These are phyloP conservation scores for Meliscaeva auricollis DNA, from an alignment of 2,888 invertebrate species.

Conservation along the genomic window DNA sequence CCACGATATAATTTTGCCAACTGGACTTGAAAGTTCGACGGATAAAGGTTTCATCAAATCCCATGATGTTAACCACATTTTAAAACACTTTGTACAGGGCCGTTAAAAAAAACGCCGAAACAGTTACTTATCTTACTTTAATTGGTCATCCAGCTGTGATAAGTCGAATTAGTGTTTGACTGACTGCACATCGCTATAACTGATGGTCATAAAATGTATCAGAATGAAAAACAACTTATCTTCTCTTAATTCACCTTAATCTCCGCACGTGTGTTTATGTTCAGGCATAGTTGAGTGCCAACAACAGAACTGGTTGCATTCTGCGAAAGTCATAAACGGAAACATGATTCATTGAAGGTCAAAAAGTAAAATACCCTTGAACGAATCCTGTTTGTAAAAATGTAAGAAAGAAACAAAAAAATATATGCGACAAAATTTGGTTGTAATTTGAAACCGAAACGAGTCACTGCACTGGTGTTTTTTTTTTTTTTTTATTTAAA, in stretches of 20 bases:
- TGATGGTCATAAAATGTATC: no score
- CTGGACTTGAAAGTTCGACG: no score
- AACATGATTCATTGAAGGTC: slow-evolving; percentile 3
- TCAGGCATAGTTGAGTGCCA: not conserved
- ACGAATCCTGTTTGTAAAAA: not conserved
- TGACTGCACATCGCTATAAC: no score
- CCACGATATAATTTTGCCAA: no score
- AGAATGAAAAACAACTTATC: not conserved
- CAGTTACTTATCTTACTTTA: no score
- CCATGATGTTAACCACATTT: no score
- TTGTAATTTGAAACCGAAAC: not conserved
- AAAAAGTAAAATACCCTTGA: slow-evolving; percentile 11
- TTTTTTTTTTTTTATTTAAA: not conserved
- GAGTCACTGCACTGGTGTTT: not conserved
- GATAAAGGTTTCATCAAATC: no score
- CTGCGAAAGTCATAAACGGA: not conserved
- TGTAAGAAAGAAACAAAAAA: not conserved
- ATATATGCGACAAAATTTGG: not conserved
- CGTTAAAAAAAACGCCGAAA: no score
- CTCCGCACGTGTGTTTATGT: not conserved
- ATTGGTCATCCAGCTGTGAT: no score
- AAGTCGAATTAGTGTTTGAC: no score
- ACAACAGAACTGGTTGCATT: not conserved
- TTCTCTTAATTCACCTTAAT: not conserved
- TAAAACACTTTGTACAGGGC: no score